These are phyloP conservation scores for Calliopum simillimum DNA, from an alignment of 2,888 invertebrate species.

Conservation along the genomic window DNA sequence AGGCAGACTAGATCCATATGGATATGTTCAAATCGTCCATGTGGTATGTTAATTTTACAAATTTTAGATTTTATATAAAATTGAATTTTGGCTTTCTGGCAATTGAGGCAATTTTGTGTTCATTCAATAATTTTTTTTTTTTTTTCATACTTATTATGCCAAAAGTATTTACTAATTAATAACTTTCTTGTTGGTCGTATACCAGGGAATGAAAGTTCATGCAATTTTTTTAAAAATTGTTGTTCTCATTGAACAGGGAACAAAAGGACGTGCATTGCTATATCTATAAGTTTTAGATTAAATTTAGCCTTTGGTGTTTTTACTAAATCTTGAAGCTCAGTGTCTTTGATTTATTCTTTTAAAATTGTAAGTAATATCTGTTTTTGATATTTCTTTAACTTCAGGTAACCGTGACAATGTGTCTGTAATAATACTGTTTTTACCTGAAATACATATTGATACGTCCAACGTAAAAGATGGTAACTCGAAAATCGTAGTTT, in stretches of 20 bases:
- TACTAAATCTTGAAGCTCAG: constrained; percentile 16
- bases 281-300: constrained; percentile 13
- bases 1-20: constrained; percentile 60
- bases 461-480: too few relatives aligned
- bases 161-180: constrained; percentile 49
- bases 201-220: constrained; percentile 49
- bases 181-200: constrained; percentile 43
- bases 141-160: constrained; percentile 52
- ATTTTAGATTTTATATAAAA: constrained; percentile 49
- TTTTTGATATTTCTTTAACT: not conserved
- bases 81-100: constrained; percentile 55
- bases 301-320: constrained; percentile 17
- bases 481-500: too few relatives aligned
- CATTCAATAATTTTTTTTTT: constrained; percentile 52
- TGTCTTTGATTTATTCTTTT: constrained; percentile 14
- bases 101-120: constrained; percentile 52
- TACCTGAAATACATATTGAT: too few relatives aligned
- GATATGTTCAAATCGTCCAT: constrained; percentile 55
- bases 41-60: constrained; percentile 46
- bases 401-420: constrained; percentile 24
- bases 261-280: too few relatives aligned
- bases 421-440: constrained; percentile 35
- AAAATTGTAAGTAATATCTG: constrained; percentile 1
- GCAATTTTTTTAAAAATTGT: not conserved
- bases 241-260: too few relatives aligned